A percentile compares a stretch with the other conserved stretches of the same genome.
Conservation (phyloP, 1,140 invertebrate genomes). For the Vanessa atalanta region DNA sequence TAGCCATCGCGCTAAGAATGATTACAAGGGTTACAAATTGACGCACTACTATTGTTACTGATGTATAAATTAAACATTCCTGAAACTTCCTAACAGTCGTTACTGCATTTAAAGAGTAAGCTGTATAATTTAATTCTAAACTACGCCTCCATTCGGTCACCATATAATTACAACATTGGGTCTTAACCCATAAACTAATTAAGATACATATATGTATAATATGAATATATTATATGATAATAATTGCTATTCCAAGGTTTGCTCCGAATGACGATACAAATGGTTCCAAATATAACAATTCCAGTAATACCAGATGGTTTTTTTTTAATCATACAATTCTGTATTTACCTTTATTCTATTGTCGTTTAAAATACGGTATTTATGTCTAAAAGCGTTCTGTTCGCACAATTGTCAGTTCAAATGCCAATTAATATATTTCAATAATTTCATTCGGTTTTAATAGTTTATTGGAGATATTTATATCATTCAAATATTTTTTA, state of each 20-base stretch:
- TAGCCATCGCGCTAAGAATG: no score
- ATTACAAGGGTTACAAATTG: no score
- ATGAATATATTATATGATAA: constrained; percentile 1
- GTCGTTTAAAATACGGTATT: no score
- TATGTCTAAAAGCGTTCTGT: no score
- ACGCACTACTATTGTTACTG: not conserved
- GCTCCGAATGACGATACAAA: not conserved
- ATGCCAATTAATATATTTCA: not conserved
- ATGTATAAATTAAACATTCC: constrained; percentile 11
- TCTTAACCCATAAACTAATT: constrained; percentile 18
- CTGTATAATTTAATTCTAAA: constrained; percentile 14
- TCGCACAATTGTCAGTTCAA: not conserved
- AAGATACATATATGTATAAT: not conserved
- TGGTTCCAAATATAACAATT: not conserved
- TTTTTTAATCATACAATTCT: no score
- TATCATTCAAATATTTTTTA: no score
- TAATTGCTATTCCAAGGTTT: not conserved
- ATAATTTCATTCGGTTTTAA: not conserved
- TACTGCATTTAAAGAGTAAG: constrained; percentile 11
- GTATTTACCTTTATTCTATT: no score
- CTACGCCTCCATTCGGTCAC: constrained; percentile 13
- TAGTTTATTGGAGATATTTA: no score
- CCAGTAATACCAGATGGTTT: no score
- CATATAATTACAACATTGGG: constrained; percentile 13
- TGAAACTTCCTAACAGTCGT: constrained; percentile 8